phyloP scores from a whole-genome alignment of 2,797 vertebrate species.

The Gorsachius magnificus region DNA sequence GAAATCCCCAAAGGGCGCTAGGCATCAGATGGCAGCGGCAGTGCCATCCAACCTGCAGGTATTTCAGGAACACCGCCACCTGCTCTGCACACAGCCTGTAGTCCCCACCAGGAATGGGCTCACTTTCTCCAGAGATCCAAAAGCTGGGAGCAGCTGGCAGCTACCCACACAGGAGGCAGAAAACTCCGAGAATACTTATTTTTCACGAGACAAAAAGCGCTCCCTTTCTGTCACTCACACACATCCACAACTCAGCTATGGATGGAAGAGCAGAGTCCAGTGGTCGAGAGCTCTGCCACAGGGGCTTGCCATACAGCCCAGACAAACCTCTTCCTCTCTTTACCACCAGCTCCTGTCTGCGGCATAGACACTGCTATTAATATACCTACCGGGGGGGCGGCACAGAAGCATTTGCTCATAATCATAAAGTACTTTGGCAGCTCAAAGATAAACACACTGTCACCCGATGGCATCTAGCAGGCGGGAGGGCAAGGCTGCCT shows the following conservation, averaged over 20 bases:
- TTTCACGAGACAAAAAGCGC: slow-evolving; percentile 16
- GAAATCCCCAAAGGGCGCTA: background rate
- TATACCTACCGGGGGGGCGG: background rate
- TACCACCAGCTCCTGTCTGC: background rate
- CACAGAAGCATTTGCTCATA: background rate
- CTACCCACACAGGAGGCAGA: background rate
- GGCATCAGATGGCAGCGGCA: background rate
- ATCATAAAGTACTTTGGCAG: slow-evolving; percentile 1
- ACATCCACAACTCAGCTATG: background rate
- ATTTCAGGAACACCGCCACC: background rate
- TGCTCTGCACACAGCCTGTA: background rate
- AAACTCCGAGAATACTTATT: background rate
- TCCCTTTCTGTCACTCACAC: background rate
- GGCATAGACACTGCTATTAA: background rate
- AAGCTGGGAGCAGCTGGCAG: slow-evolving; percentile 48
- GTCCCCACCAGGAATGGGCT: background rate
- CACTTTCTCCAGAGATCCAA: background rate
- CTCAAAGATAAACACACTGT: background rate
- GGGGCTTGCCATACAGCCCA: background rate
- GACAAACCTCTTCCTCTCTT: slow-evolving; percentile 8
- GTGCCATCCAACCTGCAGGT: background rate
- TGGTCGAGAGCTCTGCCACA: background rate
- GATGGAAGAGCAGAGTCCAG: background rate
- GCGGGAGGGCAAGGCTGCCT: background rate
- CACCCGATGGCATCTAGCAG: background rate